Percentiles rank a stretch among this genome's conserved stretches.
Conservation (phyloP, 2,888 invertebrate genomes). For the Germaria angustata region DNA sequence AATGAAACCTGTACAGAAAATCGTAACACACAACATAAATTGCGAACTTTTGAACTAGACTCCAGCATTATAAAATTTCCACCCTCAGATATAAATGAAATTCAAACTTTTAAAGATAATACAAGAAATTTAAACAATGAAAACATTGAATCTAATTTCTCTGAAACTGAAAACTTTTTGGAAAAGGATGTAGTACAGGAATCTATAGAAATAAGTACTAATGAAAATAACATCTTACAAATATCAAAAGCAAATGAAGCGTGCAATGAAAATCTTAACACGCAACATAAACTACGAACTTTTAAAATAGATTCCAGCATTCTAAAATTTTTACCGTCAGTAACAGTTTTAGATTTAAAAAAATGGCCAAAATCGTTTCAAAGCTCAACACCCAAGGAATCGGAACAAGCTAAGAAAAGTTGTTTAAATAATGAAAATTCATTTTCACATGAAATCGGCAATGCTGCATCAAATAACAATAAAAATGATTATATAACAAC, state of each 20-base stretch:
- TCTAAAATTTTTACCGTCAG: neutral
- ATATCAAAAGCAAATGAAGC: neutral
- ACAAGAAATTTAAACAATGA: neutral
- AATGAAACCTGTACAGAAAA: neutral
- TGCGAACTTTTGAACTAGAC: slow-evolving; percentile 4
- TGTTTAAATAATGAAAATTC: neutral
- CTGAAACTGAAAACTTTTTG: neutral
- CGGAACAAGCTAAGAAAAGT: neutral
- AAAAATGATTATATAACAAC: too few relatives aligned
- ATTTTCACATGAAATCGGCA: neutral
- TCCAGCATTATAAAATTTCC: slow-evolving; percentile 8
- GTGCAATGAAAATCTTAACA: neutral
- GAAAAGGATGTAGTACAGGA: neutral
- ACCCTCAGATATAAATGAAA: neutral
- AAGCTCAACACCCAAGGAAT: neutral
- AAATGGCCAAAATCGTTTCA: slow-evolving; percentile 45
- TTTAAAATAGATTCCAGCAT: slow-evolving; percentile 21
- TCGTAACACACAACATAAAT: neutral
- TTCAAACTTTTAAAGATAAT: too few relatives aligned
- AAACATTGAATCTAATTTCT: neutral
- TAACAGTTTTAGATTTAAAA: slow-evolving; percentile 28
- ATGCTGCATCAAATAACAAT: too few relatives aligned
- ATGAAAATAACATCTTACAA: neutral
- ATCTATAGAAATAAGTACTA: neutral
- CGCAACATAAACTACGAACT: neutral